These are phyloP conservation scores for Abrostola tripartita DNA, from an alignment of 2,888 invertebrate genomes.

Conservation along the genomic window DNA sequence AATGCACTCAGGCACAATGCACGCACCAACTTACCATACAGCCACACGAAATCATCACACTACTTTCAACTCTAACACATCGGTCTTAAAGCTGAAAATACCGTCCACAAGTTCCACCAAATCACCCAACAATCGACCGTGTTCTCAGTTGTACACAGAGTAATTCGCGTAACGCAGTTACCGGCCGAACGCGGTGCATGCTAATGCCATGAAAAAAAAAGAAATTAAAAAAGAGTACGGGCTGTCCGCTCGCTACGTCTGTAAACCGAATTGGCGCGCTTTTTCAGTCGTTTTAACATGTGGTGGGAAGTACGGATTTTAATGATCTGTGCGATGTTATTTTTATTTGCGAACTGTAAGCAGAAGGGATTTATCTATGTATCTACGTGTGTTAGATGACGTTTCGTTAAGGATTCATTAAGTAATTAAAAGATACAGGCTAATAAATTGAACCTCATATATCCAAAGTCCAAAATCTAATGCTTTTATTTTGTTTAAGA, in stretches of 20 bases:
- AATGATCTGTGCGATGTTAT: conserved; percentile 51
- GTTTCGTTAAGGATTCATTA: not conserved
- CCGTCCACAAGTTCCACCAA: conserved; percentile 14
- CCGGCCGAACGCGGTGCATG: conserved; percentile 79
- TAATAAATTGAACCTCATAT: no score
- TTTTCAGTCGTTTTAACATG: conserved; percentile 58
- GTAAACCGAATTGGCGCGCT: conserved; percentile 68
- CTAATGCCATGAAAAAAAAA: conserved; percentile 71
- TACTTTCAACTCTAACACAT: conserved; percentile 23
- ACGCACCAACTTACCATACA: conserved; percentile 50
- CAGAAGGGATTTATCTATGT: conserved; percentile 16
- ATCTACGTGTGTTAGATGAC: not conserved
- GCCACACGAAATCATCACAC: conserved; percentile 25
- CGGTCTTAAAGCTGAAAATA: conserved; percentile 29
- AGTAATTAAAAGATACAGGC: not conserved
- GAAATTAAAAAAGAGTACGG: conserved; percentile 63
- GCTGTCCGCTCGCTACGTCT: conserved; percentile 64
- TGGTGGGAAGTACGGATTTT: conserved; percentile 40
- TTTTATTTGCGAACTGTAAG: conserved; percentile 35
- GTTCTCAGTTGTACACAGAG: conserved; percentile 49
- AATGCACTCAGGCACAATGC: conserved; percentile 63
- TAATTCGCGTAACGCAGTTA: conserved; percentile 79
- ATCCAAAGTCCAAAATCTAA: no score
- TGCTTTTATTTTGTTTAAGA: no score
- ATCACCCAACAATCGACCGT: conserved; percentile 43